phyloP scores from a whole-genome alignment of 1,140 invertebrate genomes.

The Yoshiicerus persimilis region DNA sequence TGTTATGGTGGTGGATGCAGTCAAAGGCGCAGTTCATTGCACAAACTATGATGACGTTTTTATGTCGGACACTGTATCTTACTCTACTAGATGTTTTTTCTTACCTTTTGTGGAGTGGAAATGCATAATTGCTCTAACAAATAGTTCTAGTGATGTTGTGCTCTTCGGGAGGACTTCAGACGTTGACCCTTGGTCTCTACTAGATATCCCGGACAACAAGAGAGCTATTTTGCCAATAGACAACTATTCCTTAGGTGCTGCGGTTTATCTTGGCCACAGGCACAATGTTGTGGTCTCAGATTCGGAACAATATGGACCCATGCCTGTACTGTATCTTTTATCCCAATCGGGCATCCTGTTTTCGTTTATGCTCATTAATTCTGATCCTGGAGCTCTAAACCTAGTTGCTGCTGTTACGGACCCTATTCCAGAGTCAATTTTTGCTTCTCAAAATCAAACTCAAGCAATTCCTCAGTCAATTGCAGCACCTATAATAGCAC shows the following conservation, averaged over 20 bases:
- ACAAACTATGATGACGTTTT: conserved; percentile 30
- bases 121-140: not conserved
- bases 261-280: not conserved
- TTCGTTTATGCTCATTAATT: conserved; percentile 16
- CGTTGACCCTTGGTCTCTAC: not conserved
- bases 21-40: conserved; percentile 24
- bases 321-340: conserved; percentile 28
- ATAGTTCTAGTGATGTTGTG: conserved; percentile 16
- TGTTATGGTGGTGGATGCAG: conserved; percentile 30
- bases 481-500: not conserved
- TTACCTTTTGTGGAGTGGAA: conserved; percentile 25
- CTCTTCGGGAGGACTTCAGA: not conserved
- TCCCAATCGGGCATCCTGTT: conserved; percentile 1
- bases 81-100: not conserved
- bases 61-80: not conserved
- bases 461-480: not conserved
- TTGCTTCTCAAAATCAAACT: not conserved
- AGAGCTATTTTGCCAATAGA: conserved; percentile 28
- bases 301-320: conserved; percentile 6
- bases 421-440: not conserved
- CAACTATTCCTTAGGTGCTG: not conserved
- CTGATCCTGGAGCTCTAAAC: not conserved
- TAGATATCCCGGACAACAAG: conserved; percentile 13
- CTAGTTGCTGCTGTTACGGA: not conserved
- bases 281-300: conserved; percentile 7